Percentiles rank a stretch among this genome's conserved stretches.
These are phyloP conservation scores for Alces alces DNA, from an alignment of 2,113 vertebrate genomes.

Conservation along the genomic window DNA sequence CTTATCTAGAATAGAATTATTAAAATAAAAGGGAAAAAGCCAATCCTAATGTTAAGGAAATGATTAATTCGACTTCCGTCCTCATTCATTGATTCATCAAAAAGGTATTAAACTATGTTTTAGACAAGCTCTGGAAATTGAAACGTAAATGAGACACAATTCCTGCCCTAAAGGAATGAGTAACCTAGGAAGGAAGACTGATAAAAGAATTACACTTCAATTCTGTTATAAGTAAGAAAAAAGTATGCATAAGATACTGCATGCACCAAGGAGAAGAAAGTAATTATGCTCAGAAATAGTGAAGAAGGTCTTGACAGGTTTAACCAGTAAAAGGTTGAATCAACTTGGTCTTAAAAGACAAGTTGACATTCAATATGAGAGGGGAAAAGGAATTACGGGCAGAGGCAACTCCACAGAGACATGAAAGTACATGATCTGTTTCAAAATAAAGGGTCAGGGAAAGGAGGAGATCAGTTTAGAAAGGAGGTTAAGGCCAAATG, in stretches of 20 bases:
- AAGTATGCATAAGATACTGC: background rate
- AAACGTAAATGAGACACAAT: background rate
- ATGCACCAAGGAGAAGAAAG: background rate
- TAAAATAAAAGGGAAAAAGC: background rate
- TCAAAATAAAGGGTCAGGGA: background rate
- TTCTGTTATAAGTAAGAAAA: constrained; percentile 12
- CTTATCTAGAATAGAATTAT: constrained; percentile 19
- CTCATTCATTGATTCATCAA: background rate
- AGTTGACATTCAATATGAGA: background rate
- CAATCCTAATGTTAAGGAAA: background rate
- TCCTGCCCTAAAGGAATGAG: background rate
- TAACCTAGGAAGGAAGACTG: background rate
- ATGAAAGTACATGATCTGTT: background rate
- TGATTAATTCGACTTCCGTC: background rate
- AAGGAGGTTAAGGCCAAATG: background rate
- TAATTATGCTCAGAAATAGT: background rate
- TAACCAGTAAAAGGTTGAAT: background rate
- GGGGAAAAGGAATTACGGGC: background rate
- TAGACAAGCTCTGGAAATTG: background rate
- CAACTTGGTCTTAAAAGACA: background rate
- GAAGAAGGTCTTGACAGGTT: background rate
- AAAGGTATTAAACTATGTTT: background rate
- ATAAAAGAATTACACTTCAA: background rate
- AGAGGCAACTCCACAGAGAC: background rate
- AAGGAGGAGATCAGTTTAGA: background rate